Evolutionary conservation across 1,140 invertebrate genomes (phyloP), one percentile per base, ranked within the genome.

Genomic region (Ooceraea biroi): DNA sequence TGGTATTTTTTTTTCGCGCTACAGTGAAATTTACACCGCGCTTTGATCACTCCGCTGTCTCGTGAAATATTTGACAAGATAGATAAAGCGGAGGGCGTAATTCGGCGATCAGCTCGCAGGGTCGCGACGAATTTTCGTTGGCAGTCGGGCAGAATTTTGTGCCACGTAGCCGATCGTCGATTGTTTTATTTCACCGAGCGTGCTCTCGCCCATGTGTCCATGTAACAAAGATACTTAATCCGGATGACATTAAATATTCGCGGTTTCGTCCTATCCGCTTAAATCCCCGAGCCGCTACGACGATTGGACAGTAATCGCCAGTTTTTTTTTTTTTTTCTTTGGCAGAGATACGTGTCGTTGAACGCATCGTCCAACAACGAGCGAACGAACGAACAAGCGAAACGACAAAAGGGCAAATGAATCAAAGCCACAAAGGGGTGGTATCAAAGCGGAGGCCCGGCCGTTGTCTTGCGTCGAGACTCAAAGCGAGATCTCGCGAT

Each of bases 401-500:
- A 30, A 27, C 22, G 46, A 46, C 71, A 72, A 71, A 44, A 25
- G 36, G 41, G 4, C 10, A 22, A 44, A 69, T 50, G 73, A 60
- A 44, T 68, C 46, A 61, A 82, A 48, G 46, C 44, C 57, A 48
- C 86, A 82, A 82, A 77, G 44, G 1, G 58, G 36, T 7, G 36
- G 36, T 36, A 36, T 7, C 36, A 36, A 36, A 36, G 36, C 36
- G 36, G 36, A 36, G 60, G 68, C 52, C 76, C 78, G n/a, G 74
- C 73, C n/a, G 10, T 48, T n/a, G 44, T 27, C 48, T 22, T 17
- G 46, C 36, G 7, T 36, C 44, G 80, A n/a, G n/a, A 86, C 50
- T 36, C 60, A 88, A 87, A 77, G 78, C 72, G 85, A n/a, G n/a
- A 25, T 60, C 36, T 55, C 46, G 76, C 69, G 84, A 85, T 83